Evolutionary conservation across 2,888 invertebrate genomes (phyloP), one percentile per base, ranked within the genome.

Genomic region (Drosophila lutescens): DNA sequence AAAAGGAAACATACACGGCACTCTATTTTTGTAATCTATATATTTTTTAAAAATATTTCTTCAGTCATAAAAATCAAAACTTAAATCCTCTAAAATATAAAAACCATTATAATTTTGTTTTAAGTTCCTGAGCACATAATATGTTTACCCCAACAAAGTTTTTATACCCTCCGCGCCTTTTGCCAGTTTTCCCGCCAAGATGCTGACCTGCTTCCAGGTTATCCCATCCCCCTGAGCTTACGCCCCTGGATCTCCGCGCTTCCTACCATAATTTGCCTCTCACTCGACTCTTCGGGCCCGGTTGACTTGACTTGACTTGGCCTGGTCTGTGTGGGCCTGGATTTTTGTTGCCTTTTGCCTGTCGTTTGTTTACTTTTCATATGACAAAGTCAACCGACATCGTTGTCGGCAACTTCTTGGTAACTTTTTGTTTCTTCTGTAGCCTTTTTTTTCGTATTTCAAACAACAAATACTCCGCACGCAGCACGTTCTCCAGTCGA

Each of bases 331-430:
- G 71, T 66, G 58, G 70, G 60, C 61, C 63, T 73, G 73, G 67
- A 63, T 53, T 73, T 61, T 72, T 74, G 78, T 71, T 81, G 82
- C 80, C 80, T 58, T 80, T 84, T 81, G 80, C 68, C 82, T 69
- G 84, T 80, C 82, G 82, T 79, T 82, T 84, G 84, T 84, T 84
- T 82, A 82, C 82, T 80, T 84, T 82, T 82, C 82, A 82, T 82
- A 82, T 84, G 82, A 84, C 82, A 82, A 84, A 82, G 82, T 82
- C 82, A 82, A 84, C 51, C 82, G 75, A 82, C 81, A 61, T 65
- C 80, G 56, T 79, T 70, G 80, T 74, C 81, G 81, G 84, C 84
- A 81, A 83, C 78, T 81, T 84, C 84, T 81, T 82, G 79, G 72
- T 74, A 78, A 83, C 68, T 65, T 66, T 67, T 59, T 69, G 74